These are phyloP conservation scores for Merops nubicus DNA, from an alignment of 2,113 vertebrate genomes.

Conservation along the genomic window DNA sequence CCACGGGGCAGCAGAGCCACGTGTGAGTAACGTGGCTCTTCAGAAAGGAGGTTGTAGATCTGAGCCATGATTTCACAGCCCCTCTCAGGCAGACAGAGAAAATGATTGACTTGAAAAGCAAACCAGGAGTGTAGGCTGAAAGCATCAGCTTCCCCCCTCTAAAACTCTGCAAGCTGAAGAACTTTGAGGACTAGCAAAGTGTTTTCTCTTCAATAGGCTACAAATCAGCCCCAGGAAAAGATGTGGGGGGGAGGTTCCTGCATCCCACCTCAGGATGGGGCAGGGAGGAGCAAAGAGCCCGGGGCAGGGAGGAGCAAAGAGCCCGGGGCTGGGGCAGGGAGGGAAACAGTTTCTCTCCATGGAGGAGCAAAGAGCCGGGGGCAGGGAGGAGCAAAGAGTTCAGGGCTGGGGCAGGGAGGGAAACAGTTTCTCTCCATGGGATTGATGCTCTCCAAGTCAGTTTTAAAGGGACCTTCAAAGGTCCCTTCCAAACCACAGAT, in stretches of 20 bases:
- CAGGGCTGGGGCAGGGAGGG: background rate
- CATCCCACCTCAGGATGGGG: too few relatives aligned
- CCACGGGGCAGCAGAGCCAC: rapidly evolving
- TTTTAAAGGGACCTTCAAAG: too few relatives aligned
- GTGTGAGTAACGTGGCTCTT: rapidly evolving
- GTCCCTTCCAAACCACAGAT: too few relatives aligned
- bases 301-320: background rate
- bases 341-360: background rate
- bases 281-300: background rate
- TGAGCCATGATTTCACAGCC: background rate
- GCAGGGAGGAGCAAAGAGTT: background rate
- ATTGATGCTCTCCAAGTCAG: background rate
- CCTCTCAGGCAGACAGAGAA: background rate
- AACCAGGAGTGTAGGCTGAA: background rate
- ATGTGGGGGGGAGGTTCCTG: background rate
- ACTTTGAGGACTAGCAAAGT: background rate
- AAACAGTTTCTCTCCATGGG: background rate
- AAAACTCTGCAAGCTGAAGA: background rate
- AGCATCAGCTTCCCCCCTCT: background rate
- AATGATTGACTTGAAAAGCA: background rate
- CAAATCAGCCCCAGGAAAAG: background rate
- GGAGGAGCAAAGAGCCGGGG: background rate
- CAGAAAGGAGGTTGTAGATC: background rate
- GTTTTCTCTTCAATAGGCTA: background rate
- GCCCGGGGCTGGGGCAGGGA: background rate